Conservation (phyloP, 2,113 vertebrate species). For the Esox niger region DNA sequence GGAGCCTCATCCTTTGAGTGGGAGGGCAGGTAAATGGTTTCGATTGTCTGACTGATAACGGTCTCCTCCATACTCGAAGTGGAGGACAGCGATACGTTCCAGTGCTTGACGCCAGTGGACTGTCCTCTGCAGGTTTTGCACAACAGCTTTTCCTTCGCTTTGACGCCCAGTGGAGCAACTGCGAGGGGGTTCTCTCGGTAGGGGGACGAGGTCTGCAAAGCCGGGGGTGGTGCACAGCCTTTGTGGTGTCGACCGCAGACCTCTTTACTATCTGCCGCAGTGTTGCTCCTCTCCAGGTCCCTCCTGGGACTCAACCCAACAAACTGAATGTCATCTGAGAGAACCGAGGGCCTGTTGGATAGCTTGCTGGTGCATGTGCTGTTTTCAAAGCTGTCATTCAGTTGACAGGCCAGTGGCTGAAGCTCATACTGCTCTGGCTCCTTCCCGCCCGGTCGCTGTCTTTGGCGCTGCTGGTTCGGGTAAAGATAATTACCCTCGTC, state of each 20-base stretch:
- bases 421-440: conserved; percentile 91
- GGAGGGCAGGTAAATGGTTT: conserved; percentile 58
- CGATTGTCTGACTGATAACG: conserved; percentile 64
- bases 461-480: conserved; percentile 62
- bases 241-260: conserved; percentile 51
- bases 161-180: conserved; percentile 31
- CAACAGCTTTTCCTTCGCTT: conserved; percentile 48
- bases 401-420: conserved; percentile 86
- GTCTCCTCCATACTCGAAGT: conserved; percentile 74
- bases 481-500: conserved; percentile 68
- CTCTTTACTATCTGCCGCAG: conserved; percentile 49
- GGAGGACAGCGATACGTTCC: conserved; percentile 69
- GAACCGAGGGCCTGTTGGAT: conserved; percentile 90
- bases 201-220: conserved; percentile 92
- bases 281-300: conserved; percentile 45
- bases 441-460: conserved; percentile 60
- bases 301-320: conserved; percentile 54
- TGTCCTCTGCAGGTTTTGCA: conserved; percentile 69
- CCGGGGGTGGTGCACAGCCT: conserved; percentile 65
- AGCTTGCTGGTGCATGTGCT: conserved; percentile 97
- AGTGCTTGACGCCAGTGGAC: conserved; percentile 46
- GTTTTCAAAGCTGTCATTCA: conserved; percentile 97
- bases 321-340: conserved; percentile 89
- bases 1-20: conserved; percentile 51
- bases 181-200: conserved; percentile 77